These are phyloP conservation scores for Ips nitidus DNA, from an alignment of 1,140 invertebrate genomes.

Conservation along the genomic window DNA sequence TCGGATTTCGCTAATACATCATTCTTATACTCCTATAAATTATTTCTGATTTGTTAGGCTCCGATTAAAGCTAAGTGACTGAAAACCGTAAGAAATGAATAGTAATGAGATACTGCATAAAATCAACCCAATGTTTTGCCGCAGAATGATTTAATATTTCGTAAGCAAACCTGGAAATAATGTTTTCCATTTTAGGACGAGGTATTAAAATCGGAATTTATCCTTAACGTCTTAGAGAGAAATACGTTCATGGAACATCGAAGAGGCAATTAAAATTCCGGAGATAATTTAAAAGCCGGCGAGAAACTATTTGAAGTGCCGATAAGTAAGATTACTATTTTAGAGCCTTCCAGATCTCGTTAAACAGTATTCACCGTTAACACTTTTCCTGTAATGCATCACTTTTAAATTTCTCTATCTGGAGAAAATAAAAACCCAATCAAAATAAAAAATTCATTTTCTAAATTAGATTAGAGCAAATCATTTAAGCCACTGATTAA, in stretches of 20 bases:
- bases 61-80: slow-evolving; percentile 15
- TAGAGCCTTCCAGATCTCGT: too few species aligned
- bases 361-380: too few species aligned
- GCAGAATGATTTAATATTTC: slow-evolving; percentile 8
- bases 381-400: too few species aligned
- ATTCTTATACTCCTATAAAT: slow-evolving; percentile 23
- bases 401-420: too few species aligned
- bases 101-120: neutral
- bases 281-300: neutral
- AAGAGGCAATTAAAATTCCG: neutral
- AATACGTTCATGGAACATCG: neutral
- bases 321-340: neutral
- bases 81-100: slow-evolving; percentile 15
- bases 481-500: too few species aligned
- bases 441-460: too few species aligned
- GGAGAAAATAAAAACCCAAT: too few species aligned
- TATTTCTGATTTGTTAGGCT: slow-evolving; percentile 20
- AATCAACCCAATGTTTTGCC: neutral
- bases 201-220: neutral
- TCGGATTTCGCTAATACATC: slow-evolving; percentile 20
- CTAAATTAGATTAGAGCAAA: too few species aligned
- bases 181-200: neutral
- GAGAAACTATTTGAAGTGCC: neutral
- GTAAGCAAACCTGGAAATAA: neutral
- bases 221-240: neutral